Base-by-base conservation (phyloP, 2,888 invertebrate species). In the Molorchus minor region DNA sequence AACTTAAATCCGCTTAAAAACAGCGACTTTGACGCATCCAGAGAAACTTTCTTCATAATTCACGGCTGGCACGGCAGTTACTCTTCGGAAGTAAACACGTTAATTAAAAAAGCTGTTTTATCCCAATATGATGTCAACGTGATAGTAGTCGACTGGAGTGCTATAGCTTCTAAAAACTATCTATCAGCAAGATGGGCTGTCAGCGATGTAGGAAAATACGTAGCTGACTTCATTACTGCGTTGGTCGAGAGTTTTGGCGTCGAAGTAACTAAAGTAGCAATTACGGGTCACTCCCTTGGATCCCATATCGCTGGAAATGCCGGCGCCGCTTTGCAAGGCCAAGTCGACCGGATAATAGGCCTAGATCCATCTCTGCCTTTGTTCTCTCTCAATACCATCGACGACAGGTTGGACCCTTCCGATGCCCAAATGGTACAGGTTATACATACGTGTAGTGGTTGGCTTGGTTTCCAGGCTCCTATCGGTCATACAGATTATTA, bases 401-500 rank as follows among this genome's bases (percentile, higher is more conserved):
- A 67, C 5, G 61, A 69, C 35, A 69, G 75, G n/a, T 46, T 78
- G 15, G 75, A 77, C 46, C 33, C 55, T 13, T 63, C 62, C 17
- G 77, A 77, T 57, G 78, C 70, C 0, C 46, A 68, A 16, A 70
- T 72, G 54, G 77, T 78, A 1, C 29, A 78, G 53, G 59, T 74
- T 3, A 72, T 79, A 16, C 79, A 78, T 56, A 77, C 77, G 0
- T 62, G 58, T 51, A 60, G 55, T 2, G 25, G 43, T 21, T 35
- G 52, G 2, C 51, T 65, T 2, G 65, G 67, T 5, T 38, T 66
- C 33, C 33, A 15, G 1, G 49, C 19, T 15, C 16, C 74, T 4
- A 61, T 78, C 16, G 80, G 80, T 10, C 67, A 78, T 57, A 69
- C 71, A 12, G 79, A 80, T 67, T 78, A 71, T 56, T 79, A 60